Conservation (phyloP, 2,888 invertebrate species). For the Therioaphis trifolii region DNA sequence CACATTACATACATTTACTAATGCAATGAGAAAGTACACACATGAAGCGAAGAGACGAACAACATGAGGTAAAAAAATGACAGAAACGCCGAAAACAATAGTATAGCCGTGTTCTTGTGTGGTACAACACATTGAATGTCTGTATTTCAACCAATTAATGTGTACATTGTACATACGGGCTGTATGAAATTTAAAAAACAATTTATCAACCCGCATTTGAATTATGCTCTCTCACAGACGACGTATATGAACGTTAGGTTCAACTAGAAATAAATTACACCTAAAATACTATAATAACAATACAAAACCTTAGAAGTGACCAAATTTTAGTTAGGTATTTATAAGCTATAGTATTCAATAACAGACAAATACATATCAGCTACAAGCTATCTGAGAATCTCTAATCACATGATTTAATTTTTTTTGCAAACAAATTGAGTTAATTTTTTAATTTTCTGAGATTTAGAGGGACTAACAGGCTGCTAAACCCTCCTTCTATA, state of each 20-base stretch:
- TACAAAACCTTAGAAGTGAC: too few relatives aligned
- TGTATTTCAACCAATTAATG: constrained; percentile 16
- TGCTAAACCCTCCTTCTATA: too few relatives aligned
- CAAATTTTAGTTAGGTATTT: too few relatives aligned
- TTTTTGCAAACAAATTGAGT: too few relatives aligned
- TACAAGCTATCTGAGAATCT: too few relatives aligned
- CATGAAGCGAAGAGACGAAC: not conserved
- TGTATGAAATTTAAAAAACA: constrained; percentile 10
- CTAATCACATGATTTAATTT: too few relatives aligned
- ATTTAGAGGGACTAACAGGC: too few relatives aligned
- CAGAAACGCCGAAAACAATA: not conserved
- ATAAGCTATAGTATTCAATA: too few relatives aligned
- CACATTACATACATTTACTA: not conserved
- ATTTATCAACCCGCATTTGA: constrained; percentile 46
- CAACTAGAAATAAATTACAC: not conserved
- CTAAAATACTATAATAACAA: too few relatives aligned
- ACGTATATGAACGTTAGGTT: not conserved
- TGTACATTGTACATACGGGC: constrained; percentile 13
- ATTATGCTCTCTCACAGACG: not conserved
- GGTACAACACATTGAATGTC: not conserved
- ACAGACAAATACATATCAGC: too few relatives aligned
- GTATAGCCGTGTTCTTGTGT: not conserved
- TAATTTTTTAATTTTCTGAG: too few relatives aligned
- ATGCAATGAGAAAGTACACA: not conserved
- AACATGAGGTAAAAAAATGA: not conserved